Percentiles rank a stretch among this genome's conserved stretches.
These are phyloP conservation scores for Melanotaenia parkinsoni DNA, from an alignment of 2,797 vertebrate genomes.

Conservation along the genomic window DNA sequence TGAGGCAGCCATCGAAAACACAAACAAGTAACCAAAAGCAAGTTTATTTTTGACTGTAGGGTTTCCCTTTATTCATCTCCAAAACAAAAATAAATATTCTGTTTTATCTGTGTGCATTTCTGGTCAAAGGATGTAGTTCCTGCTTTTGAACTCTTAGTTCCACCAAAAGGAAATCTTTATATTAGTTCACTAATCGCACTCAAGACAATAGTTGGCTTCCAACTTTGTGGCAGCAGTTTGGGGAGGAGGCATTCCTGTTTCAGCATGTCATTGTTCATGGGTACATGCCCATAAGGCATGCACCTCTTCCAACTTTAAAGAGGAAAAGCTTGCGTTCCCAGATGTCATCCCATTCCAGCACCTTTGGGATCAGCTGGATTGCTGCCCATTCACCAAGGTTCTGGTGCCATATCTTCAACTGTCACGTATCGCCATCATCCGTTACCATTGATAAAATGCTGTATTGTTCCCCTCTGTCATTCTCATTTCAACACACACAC, in stretches of 20 bases:
- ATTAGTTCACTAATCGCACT: background rate
- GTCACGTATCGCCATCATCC: slow-evolving; percentile 3
- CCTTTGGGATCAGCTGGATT: background rate
- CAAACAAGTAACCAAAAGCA: too few species aligned
- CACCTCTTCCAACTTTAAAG: background rate
- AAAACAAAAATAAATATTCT: too few species aligned
- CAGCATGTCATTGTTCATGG: background rate
- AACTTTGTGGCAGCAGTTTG: background rate
- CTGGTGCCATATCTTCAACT: too few species aligned
- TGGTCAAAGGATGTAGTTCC: background rate
- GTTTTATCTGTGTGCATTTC: background rate
- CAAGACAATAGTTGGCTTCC: background rate
- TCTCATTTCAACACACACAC: background rate
- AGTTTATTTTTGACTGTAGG: too few species aligned
- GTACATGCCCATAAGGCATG: background rate
- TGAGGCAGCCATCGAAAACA: too few species aligned
- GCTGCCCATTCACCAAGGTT: background rate
- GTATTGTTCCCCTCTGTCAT: background rate
- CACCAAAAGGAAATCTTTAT: background rate
- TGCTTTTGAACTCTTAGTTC: background rate
- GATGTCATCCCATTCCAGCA: background rate
- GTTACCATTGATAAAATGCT: slow-evolving; percentile 15
- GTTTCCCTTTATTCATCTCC: too few species aligned
- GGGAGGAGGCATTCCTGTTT: background rate
- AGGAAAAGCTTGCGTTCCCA: background rate